Evolutionary conservation across 1,140 invertebrate genomes (phyloP), one percentile per base, ranked within the genome.

Genomic region (Spodoptera frugiperda): DNA sequence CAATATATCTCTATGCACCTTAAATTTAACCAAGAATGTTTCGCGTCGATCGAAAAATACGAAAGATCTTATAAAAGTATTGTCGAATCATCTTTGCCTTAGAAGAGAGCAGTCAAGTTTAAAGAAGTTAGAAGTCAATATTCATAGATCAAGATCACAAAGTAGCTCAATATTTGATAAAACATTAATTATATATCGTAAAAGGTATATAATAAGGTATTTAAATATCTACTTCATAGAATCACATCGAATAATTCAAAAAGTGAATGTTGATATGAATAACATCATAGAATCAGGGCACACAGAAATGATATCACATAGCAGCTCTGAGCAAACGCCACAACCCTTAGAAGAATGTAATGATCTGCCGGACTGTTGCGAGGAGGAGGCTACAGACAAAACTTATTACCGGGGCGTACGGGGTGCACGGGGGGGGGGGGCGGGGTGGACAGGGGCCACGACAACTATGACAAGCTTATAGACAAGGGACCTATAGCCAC

Each of bases 311-410:
- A 63, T 76, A 82, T 86, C 80, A 78, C 82, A 79, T 78, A 80
- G 46, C 87, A 87, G 87, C 81, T 79, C 82, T 91, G 89, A 89
- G 86, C 87, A 89, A 87, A 85, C 84, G 83, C 85, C 89, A 91
- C 87, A 91, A 91, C 87, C 88, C 78, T 83, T 77, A 78, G 79
- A 88, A 87, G 79, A 84, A 77, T 81, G 77, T 44, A 15, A 25
- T 77, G 12, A 49, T 73, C 44, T 61, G 54, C n/a, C 46, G 46
- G 48, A 10, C 48, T 25, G 65, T 53, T 15, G 21, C 48, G 14
- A 30, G n/a, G 14, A 30, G n/a, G 21, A 30, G 21, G n/a, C 21
- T 53, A 39, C 14, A 2, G 30, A 5, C 44, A 15, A 14, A 33
- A 25, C 6, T 3, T 15, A n/a, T 68, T 55, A 17, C 53, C 19